Percentiles rank a stretch among this genome's conserved stretches.
Evolutionary conservation across 2,113 vertebrate species (phyloP).

Genomic region (Chroicocephalus ridibundus): DNA sequence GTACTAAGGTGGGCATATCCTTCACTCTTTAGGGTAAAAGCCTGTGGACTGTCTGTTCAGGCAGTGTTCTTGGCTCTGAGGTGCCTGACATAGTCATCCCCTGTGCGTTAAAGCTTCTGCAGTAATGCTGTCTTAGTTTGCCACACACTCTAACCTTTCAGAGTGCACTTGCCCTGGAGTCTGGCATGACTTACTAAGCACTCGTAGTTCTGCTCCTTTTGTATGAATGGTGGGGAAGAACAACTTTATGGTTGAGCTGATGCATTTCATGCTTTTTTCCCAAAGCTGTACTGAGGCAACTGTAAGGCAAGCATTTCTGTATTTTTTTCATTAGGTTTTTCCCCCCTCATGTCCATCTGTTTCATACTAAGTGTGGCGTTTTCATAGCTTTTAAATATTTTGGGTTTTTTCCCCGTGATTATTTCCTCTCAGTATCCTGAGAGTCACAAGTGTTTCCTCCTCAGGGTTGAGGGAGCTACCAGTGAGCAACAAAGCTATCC

Average conservation of each 20-base stretch:
- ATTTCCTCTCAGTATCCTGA: background rate
- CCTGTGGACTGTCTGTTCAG: background rate
- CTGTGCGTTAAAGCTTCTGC: background rate
- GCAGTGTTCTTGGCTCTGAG: background rate
- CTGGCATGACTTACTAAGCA: background rate
- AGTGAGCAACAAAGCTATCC: background rate
- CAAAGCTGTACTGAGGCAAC: background rate
- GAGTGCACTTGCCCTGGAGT: background rate
- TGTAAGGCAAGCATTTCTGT: background rate
- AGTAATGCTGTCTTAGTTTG: background rate
- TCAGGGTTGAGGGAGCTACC: background rate
- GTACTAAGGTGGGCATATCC: background rate
- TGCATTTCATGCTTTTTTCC: background rate
- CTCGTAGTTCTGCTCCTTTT: background rate
- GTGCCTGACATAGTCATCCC: background rate
- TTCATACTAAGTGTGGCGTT: background rate
- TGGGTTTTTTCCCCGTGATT: background rate
- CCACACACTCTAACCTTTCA: background rate
- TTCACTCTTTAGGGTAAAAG: background rate
- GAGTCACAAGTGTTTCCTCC: background rate
- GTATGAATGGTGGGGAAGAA: background rate
- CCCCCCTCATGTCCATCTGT: background rate
- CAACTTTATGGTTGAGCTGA: background rate
- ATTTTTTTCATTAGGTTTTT: background rate
- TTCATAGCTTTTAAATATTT: background rate